Percentiles rank a stretch among this genome's conserved stretches.
These are phyloP conservation scores for Hydractinia echinata DNA, from an alignment of 30 jellyfish, hydroid and myxozoan genomes.

Conservation along the genomic window DNA sequence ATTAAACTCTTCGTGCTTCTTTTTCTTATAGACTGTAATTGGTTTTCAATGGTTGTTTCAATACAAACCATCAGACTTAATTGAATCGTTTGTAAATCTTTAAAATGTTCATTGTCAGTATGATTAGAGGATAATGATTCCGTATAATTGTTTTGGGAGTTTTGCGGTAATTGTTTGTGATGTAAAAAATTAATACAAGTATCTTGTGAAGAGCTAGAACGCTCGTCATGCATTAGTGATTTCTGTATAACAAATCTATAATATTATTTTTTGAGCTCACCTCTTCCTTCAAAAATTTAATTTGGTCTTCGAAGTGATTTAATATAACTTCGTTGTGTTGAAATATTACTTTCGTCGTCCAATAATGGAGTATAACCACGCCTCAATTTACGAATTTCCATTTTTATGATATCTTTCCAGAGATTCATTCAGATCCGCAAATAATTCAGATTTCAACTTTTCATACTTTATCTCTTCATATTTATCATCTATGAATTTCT, in stretches of 20 bases:
- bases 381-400: constrained; percentile 9
- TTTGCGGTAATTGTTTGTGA: no score
- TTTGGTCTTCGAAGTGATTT: constrained; percentile 10
- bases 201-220: constrained; percentile 11
- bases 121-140: constrained; percentile 7
- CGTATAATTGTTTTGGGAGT: no score
- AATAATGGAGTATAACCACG: constrained; percentile 7
- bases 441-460: no score
- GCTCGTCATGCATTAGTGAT: constrained; percentile 12
- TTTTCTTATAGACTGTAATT: no score
- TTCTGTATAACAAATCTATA: constrained; percentile 3
- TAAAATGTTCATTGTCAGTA: no score
- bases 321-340: constrained; percentile 4
- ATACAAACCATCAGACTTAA: no score
- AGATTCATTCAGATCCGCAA: no score
- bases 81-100: no score
- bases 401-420: constrained; percentile 3
- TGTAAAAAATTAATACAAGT: not conserved
- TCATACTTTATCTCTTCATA: not conserved
- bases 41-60: no score
- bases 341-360: constrained; percentile 10
- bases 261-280: constrained; percentile 4
- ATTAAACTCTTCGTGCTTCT: no score
- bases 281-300: constrained; percentile 4
- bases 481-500: no score